Evolutionary conservation across 1,140 invertebrate genomes (phyloP).

Genomic region (Cepaea nemoralis): DNA sequence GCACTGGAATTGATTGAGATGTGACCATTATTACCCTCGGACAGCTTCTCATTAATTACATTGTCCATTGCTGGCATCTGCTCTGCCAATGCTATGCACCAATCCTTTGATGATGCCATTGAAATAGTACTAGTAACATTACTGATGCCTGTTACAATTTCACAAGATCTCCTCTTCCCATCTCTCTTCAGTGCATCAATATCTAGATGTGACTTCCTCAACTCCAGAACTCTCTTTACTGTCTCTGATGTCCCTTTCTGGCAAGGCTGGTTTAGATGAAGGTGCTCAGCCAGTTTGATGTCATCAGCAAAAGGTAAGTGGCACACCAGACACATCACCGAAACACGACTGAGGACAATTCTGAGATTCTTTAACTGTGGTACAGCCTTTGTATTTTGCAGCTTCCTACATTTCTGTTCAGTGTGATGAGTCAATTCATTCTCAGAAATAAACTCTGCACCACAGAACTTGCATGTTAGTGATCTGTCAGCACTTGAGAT

Average conservation of each 20-base stretch:
- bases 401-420: background rate
- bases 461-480: background rate
- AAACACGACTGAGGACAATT: background rate
- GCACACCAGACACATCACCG: background rate
- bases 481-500: background rate
- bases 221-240: background rate
- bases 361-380: background rate
- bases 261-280: background rate
- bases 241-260: background rate
- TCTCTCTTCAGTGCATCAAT: background rate
- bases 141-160: background rate
- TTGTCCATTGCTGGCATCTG: background rate
- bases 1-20: background rate
- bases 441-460: background rate
- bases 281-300: background rate
- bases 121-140: background rate
- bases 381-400: background rate
- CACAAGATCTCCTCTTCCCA: background rate
- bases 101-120: background rate
- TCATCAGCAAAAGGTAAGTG: background rate
- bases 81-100: background rate
- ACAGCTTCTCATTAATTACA: background rate
- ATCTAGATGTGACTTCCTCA: background rate
- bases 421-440: background rate
- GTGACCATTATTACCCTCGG: no score